Evolutionary conservation across 2,888 invertebrate genomes (phyloP).

Genomic region (Craniophora ligustri): DNA sequence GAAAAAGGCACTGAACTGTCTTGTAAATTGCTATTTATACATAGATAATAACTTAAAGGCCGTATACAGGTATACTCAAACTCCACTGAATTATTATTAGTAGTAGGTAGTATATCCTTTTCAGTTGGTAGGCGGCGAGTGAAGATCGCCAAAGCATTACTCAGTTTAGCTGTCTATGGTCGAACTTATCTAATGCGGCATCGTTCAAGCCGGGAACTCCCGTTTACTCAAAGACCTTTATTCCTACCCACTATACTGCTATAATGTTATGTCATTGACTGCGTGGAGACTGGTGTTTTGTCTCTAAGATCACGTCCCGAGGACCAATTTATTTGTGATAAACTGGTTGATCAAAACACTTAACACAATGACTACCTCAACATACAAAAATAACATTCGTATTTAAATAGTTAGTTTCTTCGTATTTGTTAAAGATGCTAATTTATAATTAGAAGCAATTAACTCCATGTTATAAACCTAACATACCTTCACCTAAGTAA

Average conservation of each 20-base stretch:
- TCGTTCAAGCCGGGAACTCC: neutral
- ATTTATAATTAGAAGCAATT: neutral
- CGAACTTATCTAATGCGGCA: neutral
- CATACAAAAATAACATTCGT: neutral
- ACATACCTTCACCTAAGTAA: neutral
- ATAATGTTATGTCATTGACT: slow-evolving; percentile 4
- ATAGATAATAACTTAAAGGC: too few species aligned
- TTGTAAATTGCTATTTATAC: too few species aligned
- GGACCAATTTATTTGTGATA: neutral
- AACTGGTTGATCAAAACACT: neutral
- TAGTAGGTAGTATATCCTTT: too few species aligned
- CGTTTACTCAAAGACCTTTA: neutral
- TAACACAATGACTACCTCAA: neutral
- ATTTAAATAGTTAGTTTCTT: neutral
- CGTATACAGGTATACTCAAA: too few species aligned
- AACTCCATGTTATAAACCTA: neutral
- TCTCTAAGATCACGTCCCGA: neutral
- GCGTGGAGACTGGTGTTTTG: neutral
- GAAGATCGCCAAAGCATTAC: neutral
- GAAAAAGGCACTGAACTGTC: too few species aligned
- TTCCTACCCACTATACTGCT: too few species aligned
- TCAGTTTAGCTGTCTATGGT: neutral
- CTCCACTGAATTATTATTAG: too few species aligned
- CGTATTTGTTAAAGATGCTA: neutral
- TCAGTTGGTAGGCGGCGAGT: too few species aligned